Conservation (phyloP, 2,888 invertebrate genomes). For the Trilocha varians region DNA sequence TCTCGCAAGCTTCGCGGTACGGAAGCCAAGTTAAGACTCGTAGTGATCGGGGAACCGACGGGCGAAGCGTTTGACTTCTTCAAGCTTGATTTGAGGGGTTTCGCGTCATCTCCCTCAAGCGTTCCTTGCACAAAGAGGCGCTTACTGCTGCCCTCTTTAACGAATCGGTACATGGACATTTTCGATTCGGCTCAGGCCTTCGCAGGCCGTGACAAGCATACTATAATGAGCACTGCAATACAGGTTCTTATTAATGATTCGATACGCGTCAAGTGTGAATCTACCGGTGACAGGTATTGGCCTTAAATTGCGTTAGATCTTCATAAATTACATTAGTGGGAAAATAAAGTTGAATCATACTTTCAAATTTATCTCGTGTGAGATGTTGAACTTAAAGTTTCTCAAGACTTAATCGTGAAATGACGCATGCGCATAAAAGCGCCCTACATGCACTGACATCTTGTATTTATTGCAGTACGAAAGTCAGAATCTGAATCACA, state of each 20-base stretch:
- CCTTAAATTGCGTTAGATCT: not conserved
- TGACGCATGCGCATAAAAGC: not conserved
- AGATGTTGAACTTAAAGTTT: not conserved
- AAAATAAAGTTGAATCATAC: not conserved
- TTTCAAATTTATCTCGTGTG: not conserved
- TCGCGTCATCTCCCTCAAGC: constrained; percentile 75
- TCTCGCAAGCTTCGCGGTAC: constrained; percentile 70
- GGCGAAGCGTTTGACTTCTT: constrained; percentile 61
- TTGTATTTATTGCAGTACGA: not conserved
- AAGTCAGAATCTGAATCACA: not conserved
- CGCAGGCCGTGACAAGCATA: constrained; percentile 46
- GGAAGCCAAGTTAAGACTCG: constrained; percentile 72
- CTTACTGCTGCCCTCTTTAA: constrained; percentile 77
- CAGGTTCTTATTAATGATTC: constrained; percentile 50
- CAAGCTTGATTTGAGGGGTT: constrained; percentile 66
- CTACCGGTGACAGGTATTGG: constrained; percentile 16
- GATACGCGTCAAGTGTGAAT: constrained; percentile 33
- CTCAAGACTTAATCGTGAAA: not conserved
- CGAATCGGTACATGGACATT: constrained; percentile 86
- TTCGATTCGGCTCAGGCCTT: constrained; percentile 41
- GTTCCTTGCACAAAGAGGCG: constrained; percentile 85
- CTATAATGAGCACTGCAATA: constrained; percentile 42
- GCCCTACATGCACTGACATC: not conserved
- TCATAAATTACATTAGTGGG: not conserved
- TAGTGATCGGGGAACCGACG: constrained; percentile 76